phyloP scores from a whole-genome alignment of 2,113 vertebrate genomes.

The Ammodytes marinus region DNA sequence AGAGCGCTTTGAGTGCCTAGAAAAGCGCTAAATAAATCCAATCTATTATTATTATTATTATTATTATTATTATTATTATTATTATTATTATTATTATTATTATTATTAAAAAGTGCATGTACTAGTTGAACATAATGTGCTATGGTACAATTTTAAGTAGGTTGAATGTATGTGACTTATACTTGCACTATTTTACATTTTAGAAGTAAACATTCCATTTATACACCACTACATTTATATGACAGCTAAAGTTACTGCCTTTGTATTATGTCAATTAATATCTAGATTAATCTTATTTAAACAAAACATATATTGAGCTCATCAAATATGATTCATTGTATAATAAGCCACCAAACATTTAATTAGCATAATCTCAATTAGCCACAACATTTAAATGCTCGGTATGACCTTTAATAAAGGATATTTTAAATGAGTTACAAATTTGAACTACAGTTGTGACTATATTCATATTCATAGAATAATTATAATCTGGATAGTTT shows the following conservation, averaged over 20 bases:
- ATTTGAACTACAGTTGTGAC: neutral
- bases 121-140: neutral
- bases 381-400: neutral
- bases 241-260: neutral
- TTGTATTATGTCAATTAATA: neutral
- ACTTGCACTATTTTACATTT: neutral
- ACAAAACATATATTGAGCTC: slow-evolving; percentile 9
- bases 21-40: no score
- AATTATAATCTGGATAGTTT: neutral
- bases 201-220: neutral
- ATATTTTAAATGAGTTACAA: neutral
- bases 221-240: neutral
- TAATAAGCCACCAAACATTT: slow-evolving; percentile 8
- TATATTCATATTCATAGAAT: neutral
- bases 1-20: no score
- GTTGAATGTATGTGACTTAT: neutral
- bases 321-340: slow-evolving; percentile 21
- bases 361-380: neutral
- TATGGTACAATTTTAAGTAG: neutral
- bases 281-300: slow-evolving; percentile 12
- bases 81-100: no score
- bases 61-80: no score
- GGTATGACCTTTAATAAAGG: neutral
- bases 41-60: no score
- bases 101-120: neutral